phyloP scores from a whole-genome alignment of 2,113 vertebrate genomes.

The Abramis brama region DNA sequence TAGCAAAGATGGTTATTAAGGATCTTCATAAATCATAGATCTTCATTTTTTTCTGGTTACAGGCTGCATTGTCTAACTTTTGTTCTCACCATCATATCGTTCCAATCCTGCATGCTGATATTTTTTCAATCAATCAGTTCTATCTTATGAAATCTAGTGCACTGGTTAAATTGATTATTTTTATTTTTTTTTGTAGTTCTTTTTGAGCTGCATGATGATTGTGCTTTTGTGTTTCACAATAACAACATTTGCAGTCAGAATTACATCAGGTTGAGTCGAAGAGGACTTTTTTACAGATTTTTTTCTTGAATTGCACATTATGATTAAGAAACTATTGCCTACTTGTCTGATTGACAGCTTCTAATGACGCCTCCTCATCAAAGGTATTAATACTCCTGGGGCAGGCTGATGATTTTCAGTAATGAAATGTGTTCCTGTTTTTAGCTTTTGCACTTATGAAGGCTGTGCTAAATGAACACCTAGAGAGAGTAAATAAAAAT shows the following conservation, averaged over 20 bases:
- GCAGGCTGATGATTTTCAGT: slow-evolving; percentile 83
- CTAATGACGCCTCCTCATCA: slow-evolving; percentile 90
- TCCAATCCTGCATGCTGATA: neutral
- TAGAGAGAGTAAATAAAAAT: slow-evolving; percentile 10
- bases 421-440: slow-evolving; percentile 62
- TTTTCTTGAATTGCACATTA: neutral
- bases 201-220: neutral
- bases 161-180: neutral
- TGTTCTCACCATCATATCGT: neutral
- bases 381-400: slow-evolving; percentile 81
- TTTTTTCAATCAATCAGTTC: neutral
- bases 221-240: neutral
- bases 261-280: neutral
- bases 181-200: neutral
- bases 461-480: slow-evolving; percentile 1
- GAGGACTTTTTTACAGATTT: too few species aligned
- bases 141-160: neutral
- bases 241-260: neutral
- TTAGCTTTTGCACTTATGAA: slow-evolving; percentile 43
- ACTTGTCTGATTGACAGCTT: slow-evolving; percentile 72
- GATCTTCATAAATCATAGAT: neutral
- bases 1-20: neutral
- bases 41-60: neutral
- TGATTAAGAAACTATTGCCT: neutral
- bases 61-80: neutral